phyloP scores from a whole-genome alignment of 2,113 vertebrate genomes.

The Ariopsis seemanni region DNA sequence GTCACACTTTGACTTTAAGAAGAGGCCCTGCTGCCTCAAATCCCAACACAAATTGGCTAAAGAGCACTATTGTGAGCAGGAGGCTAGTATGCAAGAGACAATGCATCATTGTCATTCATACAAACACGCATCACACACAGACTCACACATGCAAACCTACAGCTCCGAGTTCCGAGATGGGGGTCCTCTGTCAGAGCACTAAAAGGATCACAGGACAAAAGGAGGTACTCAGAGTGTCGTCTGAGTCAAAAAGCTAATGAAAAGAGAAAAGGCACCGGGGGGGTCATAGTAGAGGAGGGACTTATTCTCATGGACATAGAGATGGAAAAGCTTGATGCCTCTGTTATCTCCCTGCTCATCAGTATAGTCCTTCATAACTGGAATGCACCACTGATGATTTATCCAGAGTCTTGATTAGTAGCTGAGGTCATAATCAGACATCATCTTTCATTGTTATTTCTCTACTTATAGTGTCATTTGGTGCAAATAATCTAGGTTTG shows the following conservation, averaged over 20 bases:
- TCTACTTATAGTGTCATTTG: neutral
- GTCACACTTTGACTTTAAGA: conserved; percentile 69
- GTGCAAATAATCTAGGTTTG: neutral
- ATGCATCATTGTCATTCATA: conserved; percentile 60
- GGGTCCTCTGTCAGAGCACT: conserved; percentile 55
- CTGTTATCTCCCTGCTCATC: conserved; percentile 7
- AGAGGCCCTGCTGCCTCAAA: conserved; percentile 56
- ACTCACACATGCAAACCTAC: conserved; percentile 30
- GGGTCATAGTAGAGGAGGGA: conserved; percentile 40
- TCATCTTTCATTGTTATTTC: neutral
- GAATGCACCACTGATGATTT: neutral
- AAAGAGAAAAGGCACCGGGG: conserved; percentile 36
- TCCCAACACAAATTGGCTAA: conserved; percentile 42
- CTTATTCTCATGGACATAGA: conserved; percentile 54
- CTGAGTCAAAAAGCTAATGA: conserved; percentile 43
- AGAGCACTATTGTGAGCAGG: conserved; percentile 57
- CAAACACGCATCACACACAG: conserved; percentile 27
- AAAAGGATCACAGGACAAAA: conserved; percentile 62
- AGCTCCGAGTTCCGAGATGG: conserved; percentile 41
- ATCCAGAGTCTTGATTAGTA: neutral
- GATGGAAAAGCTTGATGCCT: neutral
- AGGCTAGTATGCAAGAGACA: conserved; percentile 61
- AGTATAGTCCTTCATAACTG: neutral
- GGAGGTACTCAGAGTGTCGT: conserved; percentile 56
- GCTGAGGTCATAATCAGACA: neutral